Base-by-base conservation (phyloP, 2,113 vertebrate genomes). In the Natator depressus region DNA sequence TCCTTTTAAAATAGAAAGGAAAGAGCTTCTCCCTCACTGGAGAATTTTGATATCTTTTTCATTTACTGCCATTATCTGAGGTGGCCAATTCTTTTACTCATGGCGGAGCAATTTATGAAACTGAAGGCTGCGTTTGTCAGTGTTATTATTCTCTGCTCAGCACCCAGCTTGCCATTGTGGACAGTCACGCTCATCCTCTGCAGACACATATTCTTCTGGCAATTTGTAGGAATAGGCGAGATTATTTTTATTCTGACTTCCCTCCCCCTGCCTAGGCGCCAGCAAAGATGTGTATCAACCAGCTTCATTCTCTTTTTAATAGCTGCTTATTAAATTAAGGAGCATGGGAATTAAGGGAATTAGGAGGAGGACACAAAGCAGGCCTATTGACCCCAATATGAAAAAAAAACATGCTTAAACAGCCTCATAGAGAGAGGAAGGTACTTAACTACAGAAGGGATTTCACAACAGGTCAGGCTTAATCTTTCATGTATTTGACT, bases 321-420 rank as follows among this genome's bases (percentile, higher is more conserved):
- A 97, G 89, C 88, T 90, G 90, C 87, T 94, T 62, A 80, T 83
- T 87, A 46, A 78, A 78, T 47, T 27, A 78, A 78, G 20, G 12
- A 27, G 24, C 13, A 6, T 78, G 75, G 89, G 92, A 89, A 91
- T 92, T 96, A 65, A 88, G 87, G 95, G 94, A 95, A 91, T 88
- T 93, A 89, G 69, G 85, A 79, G 16, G 57, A 55, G 13, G 88
- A 55, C 54, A 84, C 84, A 90, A 97, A 97, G 81, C 92, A 93
- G 95, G 95, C 94, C 97, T 97, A 93, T 85, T 95, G 55, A 83
- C 78, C 90, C 94, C 92, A 91, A 35, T 90, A 91, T 79, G 85
- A 92, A 93, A 57, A 92, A 93, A 57, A 59, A 1, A 6, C 4
- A 51, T 49, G 85, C 85, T 93, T 49, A 81, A 1, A 16, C 78